Base-by-base conservation (phyloP, 2,888 invertebrate genomes). In the Apodemia duryi region DNA sequence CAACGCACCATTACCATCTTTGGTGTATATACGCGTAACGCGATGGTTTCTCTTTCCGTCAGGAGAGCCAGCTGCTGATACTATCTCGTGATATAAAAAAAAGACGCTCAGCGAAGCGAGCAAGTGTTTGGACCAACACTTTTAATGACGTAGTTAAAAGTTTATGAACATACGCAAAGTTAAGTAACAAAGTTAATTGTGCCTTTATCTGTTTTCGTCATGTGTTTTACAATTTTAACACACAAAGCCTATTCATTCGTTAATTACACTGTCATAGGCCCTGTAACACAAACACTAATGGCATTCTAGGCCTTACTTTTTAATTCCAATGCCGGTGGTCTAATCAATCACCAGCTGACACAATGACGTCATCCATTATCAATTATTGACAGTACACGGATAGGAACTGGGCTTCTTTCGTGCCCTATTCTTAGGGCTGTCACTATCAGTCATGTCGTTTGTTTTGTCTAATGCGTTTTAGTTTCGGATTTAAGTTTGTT, bases 301-400 rank as follows among this genome's bases (percentile, higher is more conserved):
- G 35, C 60, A 60, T 60, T 60, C 60, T 62, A 46, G 62, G 62
- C 62, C 46, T 62, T 62, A 68, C 66, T 71, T 71, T 72, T 72
- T 70, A 70, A 70, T 69, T 67, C 65, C 70, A 73, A 68, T 65
- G 67, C 70, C 71, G 71, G 76, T 80, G 80, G 82, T 73, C 83
- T 84, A 87, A 91, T 91, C 90, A 86, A 90, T 91, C 91, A 90
- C 83, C 72, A 72, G 32, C 81, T 83, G 87, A 86, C 86, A 82
- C 86, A 85, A 88, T 89, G 87, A 86, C 88, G 88, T 88, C 89
- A 89, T 90, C 90, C 88, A 89, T 90, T 90, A 90, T 88, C 90
- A 90, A 91, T 91, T 89, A 90, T 88, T 88, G 89, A 88, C 89
- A 85, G 85, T 80, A 82, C 83, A 83, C 77, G 82, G 84, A 82